Conservation (phyloP, 1,140 invertebrate genomes). For the Homarus americanus region DNA sequence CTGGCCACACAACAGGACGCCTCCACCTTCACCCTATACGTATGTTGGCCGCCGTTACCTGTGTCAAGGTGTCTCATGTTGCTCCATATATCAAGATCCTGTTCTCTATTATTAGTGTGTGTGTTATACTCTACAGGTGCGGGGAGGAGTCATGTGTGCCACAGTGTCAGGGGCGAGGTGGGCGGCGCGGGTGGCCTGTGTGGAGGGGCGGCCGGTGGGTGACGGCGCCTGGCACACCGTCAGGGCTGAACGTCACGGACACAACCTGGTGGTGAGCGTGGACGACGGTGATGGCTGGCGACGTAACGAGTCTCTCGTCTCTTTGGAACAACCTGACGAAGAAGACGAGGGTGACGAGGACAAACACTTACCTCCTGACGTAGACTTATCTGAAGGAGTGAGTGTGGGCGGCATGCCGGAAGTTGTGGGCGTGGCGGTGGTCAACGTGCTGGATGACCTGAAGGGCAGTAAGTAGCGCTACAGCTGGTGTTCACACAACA, state of each 20-base stretch:
- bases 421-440: neutral
- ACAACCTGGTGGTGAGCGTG: slow-evolving; percentile 46
- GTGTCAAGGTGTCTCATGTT: neutral
- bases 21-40: slow-evolving; percentile 12
- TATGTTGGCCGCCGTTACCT: neutral
- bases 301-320: slow-evolving; percentile 37
- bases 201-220: slow-evolving; percentile 37
- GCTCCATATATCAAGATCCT: too few species aligned
- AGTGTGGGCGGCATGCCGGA: neutral
- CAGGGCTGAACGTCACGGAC: slow-evolving; percentile 28
- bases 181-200: slow-evolving; percentile 19
- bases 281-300: slow-evolving; percentile 49
- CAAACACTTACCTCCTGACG: neutral
- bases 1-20: slow-evolving; percentile 4
- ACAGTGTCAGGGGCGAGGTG: slow-evolving; percentile 36
- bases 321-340: neutral
- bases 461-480: slow-evolving; percentile 16
- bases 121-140: slow-evolving; percentile 1
- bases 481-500: neutral
- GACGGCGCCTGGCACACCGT: slow-evolving; percentile 54
- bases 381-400: neutral
- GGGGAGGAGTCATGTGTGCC: slow-evolving; percentile 43
- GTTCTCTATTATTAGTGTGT: neutral
- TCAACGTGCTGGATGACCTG: slow-evolving; percentile 5
- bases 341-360: too few species aligned